Evolutionary conservation across 2,113 vertebrate genomes (phyloP), one percentile per base, ranked within the genome.

Genomic region (Rhynchopsitta pachyrhyncha): DNA sequence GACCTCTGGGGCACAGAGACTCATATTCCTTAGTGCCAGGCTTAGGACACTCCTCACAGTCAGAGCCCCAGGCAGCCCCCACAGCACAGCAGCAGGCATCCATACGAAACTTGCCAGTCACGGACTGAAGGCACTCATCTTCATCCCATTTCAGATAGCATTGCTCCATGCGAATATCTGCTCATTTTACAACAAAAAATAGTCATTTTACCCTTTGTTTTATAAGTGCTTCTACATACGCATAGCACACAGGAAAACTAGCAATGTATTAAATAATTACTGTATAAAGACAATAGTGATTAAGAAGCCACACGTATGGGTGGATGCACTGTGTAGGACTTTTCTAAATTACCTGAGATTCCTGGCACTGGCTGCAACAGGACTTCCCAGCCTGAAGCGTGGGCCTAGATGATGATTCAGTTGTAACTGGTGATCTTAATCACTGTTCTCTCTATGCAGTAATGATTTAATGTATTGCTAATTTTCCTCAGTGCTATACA

Each of bases 81-180:
- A 98, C 93, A 7, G 98, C 96, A 55, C 98, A 98, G 94, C 98
- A 98, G 91, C 98, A 98, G 37, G 97, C 97, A 50, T 98, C 98
- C 93, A 97, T 96, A 25, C 97, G 97, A 39, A 98, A 97, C 60
- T 97, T 96, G 62, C 98, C 98, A 7, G 97, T 88, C 50, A 98
- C 88, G 1, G 96, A 67, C 39, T 97, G 97, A 33, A 64, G 10
- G 16, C 98, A 98, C 13, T 96, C 95, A 57, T 98, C 98, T 93
- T 98, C 98, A 41, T 98, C 98, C 93, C 97, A 98, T 12, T 87
- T 96, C 87, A 98, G 95, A 92, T 97, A 98, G 94, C 98, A 98
- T 22, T 97, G 98, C 70, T 98, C 98, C 70, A 86, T 97, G 49
- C 98, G 98, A 13, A 97, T 80, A 95, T 98, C 98, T 98, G 88